These are phyloP conservation scores for Dasypogon diadema DNA, from an alignment of 2,888 invertebrate genomes.

Conservation along the genomic window DNA sequence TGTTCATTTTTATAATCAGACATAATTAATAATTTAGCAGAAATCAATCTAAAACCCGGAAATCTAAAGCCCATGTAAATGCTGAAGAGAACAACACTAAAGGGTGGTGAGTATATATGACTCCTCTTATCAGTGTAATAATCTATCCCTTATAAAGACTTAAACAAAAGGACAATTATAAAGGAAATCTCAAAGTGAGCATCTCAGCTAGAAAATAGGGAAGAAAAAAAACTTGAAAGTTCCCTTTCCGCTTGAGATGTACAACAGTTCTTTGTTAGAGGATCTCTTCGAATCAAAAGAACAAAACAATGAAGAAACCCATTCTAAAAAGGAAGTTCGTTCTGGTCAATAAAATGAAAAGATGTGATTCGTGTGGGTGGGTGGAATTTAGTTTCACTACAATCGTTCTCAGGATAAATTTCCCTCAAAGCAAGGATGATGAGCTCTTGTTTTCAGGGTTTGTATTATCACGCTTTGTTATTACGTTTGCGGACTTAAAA, in stretches of 20 bases:
- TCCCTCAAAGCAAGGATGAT: neutral
- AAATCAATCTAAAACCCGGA: too few species aligned
- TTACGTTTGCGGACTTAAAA: too few species aligned
- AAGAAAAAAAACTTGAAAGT: slow-evolving; percentile 18
- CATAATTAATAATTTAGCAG: too few species aligned
- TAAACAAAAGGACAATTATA: slow-evolving; percentile 34
- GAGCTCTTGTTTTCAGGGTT: too few species aligned
- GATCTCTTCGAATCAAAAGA: neutral
- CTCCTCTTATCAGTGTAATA: too few species aligned
- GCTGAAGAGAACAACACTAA: too few species aligned
- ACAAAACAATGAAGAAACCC: neutral
- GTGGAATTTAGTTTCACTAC: neutral
- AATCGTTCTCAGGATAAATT: neutral
- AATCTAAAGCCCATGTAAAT: too few species aligned
- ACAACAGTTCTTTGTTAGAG: neutral
- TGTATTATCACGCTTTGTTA: too few species aligned
- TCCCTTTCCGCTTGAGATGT: slow-evolving; percentile 1
- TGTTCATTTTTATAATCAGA: too few species aligned
- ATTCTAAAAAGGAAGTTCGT: slow-evolving; percentile 13
- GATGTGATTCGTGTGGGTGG: slow-evolving; percentile 11
- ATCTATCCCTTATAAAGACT: too few species aligned
- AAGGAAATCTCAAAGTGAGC: slow-evolving; percentile 27
- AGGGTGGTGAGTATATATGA: too few species aligned
- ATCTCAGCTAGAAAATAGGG: slow-evolving; percentile 20
- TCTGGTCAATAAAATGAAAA: slow-evolving; percentile 34